Evolutionary conservation across 1,140 invertebrate genomes (phyloP), one percentile per base, ranked within the genome.

Genomic region (Samia ricini): DNA sequence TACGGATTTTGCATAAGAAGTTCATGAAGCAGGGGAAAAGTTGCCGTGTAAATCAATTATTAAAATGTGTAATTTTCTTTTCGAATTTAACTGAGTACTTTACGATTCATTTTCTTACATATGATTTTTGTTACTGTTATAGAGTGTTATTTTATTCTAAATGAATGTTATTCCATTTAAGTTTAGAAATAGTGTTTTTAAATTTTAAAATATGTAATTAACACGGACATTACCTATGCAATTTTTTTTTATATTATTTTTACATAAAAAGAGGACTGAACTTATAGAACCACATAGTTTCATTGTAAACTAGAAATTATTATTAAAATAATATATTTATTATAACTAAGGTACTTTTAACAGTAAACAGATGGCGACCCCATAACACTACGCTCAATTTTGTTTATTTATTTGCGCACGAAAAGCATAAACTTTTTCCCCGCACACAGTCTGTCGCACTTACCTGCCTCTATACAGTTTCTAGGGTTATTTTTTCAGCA

Each of bases 401-500:
- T 42, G 33, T 42, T 42, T 42, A 42, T 42, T 42, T 42, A 42
- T 42, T 42, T 42, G 33, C 8, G 4, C 33, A 15, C 33, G 12
- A 42, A 42, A 42, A 42, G 33, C 33, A 42, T 42, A 42, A 42
- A 42, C 3, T 15, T n/a, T n/a, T 15, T 42, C 12, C 33, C 33
- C 33, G 33, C 33, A 1, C 33, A 42, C 33, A 18, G 52, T n/a
- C 22, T 23, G 20, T 23, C 52, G 20, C 33, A 15, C 8, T 24
- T 55, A 55, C 52, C 52, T 55, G 52, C 20, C 50, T 23, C 15
- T 2, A 55, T 24, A 24, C n/a, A 55, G 52, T 55, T 42, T 55
- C 52, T 24, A 42, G 8, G 54, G 24, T 54, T 64, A 26, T 33
- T 52, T 49, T 63, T 68, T 58, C 20, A 22, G 49, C 56, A 20